Conservation (phyloP, 1,140 invertebrate genomes). For the Subanguina moxae region DNA sequence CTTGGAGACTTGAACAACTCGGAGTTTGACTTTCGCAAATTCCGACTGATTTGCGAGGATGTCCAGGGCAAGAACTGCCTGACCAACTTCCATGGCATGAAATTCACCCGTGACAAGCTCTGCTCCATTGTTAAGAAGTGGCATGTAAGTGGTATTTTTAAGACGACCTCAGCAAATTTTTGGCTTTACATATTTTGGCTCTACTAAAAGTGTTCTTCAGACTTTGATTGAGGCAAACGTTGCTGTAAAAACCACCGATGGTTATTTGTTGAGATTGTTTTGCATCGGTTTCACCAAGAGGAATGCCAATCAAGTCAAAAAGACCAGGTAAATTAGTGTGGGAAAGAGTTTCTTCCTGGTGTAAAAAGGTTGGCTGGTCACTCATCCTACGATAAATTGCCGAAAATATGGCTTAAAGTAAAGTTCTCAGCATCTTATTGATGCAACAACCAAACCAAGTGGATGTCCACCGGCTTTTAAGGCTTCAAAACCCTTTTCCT, state of each 20-base stretch:
- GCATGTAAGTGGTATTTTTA: slow-evolving; percentile 64
- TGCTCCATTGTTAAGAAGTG: slow-evolving; percentile 99
- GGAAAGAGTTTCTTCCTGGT: too few relatives aligned
- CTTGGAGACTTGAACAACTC: slow-evolving; percentile 92
- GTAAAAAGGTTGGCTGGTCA: too few relatives aligned
- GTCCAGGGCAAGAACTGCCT: slow-evolving; percentile 83
- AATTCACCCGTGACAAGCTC: slow-evolving; percentile 94
- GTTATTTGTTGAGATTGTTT: slow-evolving; percentile 89
- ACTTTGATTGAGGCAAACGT: slow-evolving; percentile 92
- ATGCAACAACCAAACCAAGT: too few relatives aligned
- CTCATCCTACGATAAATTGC: too few relatives aligned
- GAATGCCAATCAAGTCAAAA: slow-evolving; percentile 82
- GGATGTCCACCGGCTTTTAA: too few relatives aligned
- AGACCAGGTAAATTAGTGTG: slow-evolving; percentile 68
- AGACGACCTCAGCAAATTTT: background rate
- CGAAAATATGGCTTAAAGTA: too few relatives aligned
- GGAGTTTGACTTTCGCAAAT: slow-evolving; percentile 92
- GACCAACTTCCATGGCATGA: slow-evolving; percentile 99
- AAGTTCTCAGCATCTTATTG: too few relatives aligned
- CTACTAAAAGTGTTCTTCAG: slow-evolving; percentile 51
- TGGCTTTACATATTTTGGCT: background rate
- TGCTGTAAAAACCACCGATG: slow-evolving; percentile 96
- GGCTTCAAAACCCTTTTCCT: too few relatives aligned
- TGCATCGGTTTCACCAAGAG: slow-evolving; percentile 98
- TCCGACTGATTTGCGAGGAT: slow-evolving; percentile 86